These are phyloP conservation scores for Triops cancriformis DNA, from an alignment of 1,140 invertebrate species.

Conservation along the genomic window DNA sequence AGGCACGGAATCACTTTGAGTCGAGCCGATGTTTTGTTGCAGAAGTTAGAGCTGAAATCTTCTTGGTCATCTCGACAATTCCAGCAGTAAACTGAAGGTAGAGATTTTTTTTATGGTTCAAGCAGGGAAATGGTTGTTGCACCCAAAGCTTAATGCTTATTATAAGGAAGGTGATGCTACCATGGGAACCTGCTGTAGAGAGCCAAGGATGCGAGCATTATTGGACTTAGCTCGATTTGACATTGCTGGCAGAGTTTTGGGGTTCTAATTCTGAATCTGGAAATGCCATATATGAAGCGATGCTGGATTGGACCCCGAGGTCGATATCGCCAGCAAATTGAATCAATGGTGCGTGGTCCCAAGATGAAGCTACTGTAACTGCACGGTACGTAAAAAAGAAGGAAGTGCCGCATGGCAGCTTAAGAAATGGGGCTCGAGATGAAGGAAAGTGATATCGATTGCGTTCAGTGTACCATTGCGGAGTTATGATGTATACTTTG, in stretches of 20 bases:
- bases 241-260: neutral
- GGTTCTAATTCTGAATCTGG: slow-evolving; percentile 6
- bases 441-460: slow-evolving; percentile 11
- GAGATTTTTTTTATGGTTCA: neutral
- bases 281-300: neutral
- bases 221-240: slow-evolving; percentile 3
- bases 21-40: too few relatives aligned
- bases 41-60: too few relatives aligned
- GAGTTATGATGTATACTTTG: slow-evolving; percentile 4
- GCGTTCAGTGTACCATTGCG: neutral
- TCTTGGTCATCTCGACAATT: too few relatives aligned
- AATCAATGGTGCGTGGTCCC: slow-evolving; percentile 12
- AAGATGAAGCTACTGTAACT: slow-evolving; percentile 14
- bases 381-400: neutral
- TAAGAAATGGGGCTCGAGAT: neutral
- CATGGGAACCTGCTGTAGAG: slow-evolving; percentile 4
- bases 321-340: slow-evolving; percentile 1
- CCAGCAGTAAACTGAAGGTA: too few relatives aligned
- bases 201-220: slow-evolving; percentile 5
- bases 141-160: neutral
- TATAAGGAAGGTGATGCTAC: neutral
- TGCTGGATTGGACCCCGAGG: slow-evolving; percentile 3
- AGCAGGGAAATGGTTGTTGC: neutral
- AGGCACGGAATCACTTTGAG: too few relatives aligned
- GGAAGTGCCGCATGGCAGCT: neutral